These are phyloP conservation scores for Tachysurus vachellii DNA, from an alignment of 2,113 vertebrate genomes.

Conservation along the genomic window DNA sequence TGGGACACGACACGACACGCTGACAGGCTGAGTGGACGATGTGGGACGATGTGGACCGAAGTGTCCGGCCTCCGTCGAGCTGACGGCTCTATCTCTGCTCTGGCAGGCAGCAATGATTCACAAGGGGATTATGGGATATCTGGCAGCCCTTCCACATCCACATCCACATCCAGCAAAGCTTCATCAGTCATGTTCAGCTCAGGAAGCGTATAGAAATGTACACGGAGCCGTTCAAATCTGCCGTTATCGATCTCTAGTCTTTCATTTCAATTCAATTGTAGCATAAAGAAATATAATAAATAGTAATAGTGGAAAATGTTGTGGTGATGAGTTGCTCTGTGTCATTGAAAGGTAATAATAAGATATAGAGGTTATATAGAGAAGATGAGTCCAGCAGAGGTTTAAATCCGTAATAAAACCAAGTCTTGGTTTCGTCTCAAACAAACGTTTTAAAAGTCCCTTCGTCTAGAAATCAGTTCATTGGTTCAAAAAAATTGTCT, in stretches of 20 bases:
- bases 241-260: background rate
- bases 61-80: background rate
- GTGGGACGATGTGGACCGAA: background rate
- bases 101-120: background rate
- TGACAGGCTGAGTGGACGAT: background rate
- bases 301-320: background rate
- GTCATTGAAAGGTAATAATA: background rate
- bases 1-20: background rate
- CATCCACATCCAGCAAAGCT: background rate
- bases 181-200: background rate
- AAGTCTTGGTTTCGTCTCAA: background rate
- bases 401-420: background rate
- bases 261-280: background rate
- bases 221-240: background rate
- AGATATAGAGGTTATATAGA: background rate
- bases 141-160: constrained; percentile 3
- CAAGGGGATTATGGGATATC: constrained; percentile 27
- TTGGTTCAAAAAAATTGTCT: background rate
- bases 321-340: background rate
- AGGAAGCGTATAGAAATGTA: background rate
- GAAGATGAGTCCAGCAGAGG: background rate
- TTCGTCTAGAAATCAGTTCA: background rate
- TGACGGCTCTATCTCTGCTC: constrained; percentile 27
- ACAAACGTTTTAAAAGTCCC: background rate
- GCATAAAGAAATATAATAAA: background rate